Evolutionary conservation across 23 tunicate genomes (phyloP).

Genomic region (Styela clava): DNA sequence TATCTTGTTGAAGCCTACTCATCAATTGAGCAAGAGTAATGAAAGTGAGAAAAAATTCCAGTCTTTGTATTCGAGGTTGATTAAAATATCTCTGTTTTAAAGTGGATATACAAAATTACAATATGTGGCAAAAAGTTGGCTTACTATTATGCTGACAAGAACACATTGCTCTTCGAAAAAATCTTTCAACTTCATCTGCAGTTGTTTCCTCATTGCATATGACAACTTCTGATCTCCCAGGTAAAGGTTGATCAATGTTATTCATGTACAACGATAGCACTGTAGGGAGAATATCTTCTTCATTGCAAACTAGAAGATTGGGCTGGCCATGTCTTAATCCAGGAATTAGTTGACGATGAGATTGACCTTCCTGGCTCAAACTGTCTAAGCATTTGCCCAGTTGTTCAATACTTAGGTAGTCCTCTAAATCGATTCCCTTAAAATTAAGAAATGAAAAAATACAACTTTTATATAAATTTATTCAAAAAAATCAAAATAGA

Average conservation of each 20-base stretch:
- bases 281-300: constrained; percentile 37
- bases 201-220: constrained; percentile 46
- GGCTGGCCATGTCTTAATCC: constrained; percentile 26
- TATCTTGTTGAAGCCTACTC: too few relatives aligned
- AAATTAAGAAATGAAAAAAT: neutral
- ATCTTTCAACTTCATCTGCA: constrained; percentile 42
- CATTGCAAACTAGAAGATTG: constrained; percentile 42
- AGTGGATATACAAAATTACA: too few relatives aligned
- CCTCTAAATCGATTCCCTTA: constrained; percentile 53
- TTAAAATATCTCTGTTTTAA: too few relatives aligned
- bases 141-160: neutral
- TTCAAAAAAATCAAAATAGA: neutral
- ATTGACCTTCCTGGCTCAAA: neutral
- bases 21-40: too few relatives aligned
- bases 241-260: constrained; percentile 53
- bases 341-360: constrained; percentile 13
- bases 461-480: neutral
- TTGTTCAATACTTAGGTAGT: constrained; percentile 64
- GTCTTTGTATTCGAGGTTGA: too few relatives aligned
- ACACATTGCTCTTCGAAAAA: constrained; percentile 44
- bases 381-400: constrained; percentile 31
- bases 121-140: neutral
- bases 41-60: too few relatives aligned
- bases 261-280: constrained; percentile 51
- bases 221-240: constrained; percentile 58